Evolutionary conservation across 2,888 invertebrate species (phyloP), one percentile per base, ranked within the genome.

Genomic region (Lithophane ornitopus): DNA sequence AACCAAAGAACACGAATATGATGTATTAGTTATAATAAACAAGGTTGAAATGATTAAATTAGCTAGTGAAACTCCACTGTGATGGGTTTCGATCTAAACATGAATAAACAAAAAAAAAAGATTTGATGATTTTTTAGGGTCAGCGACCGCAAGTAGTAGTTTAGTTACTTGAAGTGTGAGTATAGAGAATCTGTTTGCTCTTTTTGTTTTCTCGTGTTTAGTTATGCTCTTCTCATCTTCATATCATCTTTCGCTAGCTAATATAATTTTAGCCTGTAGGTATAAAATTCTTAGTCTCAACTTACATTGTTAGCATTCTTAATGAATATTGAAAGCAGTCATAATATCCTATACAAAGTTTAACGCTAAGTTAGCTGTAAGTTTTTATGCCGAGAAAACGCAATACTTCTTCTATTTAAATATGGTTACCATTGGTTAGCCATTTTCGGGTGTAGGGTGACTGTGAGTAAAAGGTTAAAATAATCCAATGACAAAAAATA

Each of bases 401-500:
- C 22, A 54, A 65, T 56, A 49, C 46, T 71, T 54, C 22, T 49
- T 41, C 11, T 58, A 44, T 28, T 44, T 69, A 74, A 52, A 44
- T 39, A 72, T 76, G 34, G 65, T 67, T 62, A 12, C 39, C 14
- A 66, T 66, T 72, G 56, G 28, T 69, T 52, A 8, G 39, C 34
- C 19, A 58, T 19, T 70, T 77, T 76, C 61, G 28, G n/a, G 22
- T 41, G 49, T 76, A 69, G 59, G 34, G 49, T 65, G 34, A 69
- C 65, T 26, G 26, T 66, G 12, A 28, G 22, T 52, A 9, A 22
- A 52, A 9, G 22, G 9, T 49, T 49, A 52, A 22, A 52, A 52
- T n/a, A n/a, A 52, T 11, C 9, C 11, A n/a, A 52, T 0, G 22
- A n/a, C 2, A 3, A 14, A 7, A 26, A 56, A 56, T 2, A 3